Percentiles rank a stretch among this genome's conserved stretches.
Conservation (phyloP, 2,888 invertebrate species). For the Lithophane ornitopus region DNA sequence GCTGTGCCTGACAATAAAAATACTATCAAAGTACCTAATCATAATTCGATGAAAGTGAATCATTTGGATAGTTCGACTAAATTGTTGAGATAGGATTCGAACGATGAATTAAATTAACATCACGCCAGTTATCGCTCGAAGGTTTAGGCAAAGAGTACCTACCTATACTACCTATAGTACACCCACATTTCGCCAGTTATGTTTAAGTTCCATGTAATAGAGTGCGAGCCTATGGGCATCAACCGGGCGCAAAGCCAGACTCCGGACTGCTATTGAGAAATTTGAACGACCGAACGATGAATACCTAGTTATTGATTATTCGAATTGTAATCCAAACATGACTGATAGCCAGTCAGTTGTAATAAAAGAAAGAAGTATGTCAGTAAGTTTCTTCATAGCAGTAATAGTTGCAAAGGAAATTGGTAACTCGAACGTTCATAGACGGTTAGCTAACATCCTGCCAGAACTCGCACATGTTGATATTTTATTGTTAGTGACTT, state of each 20-base stretch:
- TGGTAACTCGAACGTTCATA: slow-evolving; percentile 40
- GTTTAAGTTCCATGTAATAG: no score
- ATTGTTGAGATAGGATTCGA: background rate
- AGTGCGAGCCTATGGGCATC: no score
- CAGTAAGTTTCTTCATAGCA: slow-evolving; percentile 30
- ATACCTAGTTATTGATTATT: slow-evolving; percentile 5
- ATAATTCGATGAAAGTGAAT: background rate
- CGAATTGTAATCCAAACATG: slow-evolving; percentile 34
- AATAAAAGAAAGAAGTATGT: slow-evolving; percentile 44
- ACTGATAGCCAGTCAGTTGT: slow-evolving; percentile 2
- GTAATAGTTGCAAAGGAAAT: slow-evolving; percentile 54
- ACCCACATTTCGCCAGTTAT: no score
- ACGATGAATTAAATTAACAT: background rate
- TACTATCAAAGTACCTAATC: background rate
- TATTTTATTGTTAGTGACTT: slow-evolving; percentile 49
- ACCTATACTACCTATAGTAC: no score
- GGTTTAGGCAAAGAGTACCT: no score
- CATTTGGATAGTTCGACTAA: background rate
- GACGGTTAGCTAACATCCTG: slow-evolving; percentile 58
- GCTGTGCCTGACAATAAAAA: background rate
- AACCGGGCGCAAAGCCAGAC: no score
- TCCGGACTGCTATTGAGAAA: no score
- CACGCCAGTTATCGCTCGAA: no score
- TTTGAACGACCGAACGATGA: no score
- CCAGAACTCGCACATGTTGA: slow-evolving; percentile 44